Conservation (phyloP, 2,888 invertebrate genomes). For the Gandaritis pyraliata region DNA sequence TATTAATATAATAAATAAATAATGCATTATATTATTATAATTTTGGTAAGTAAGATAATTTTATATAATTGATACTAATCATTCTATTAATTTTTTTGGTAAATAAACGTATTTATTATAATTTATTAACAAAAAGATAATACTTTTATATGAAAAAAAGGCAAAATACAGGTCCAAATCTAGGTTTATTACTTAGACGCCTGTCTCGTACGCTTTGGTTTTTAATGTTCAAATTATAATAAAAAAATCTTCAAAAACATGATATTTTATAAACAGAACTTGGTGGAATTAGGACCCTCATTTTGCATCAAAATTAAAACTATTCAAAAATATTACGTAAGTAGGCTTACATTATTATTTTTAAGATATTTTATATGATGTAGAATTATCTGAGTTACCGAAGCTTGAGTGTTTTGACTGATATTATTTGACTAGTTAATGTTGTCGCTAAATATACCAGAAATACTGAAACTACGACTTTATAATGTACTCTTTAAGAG, state of each 20-base stretch:
- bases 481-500: not conserved
- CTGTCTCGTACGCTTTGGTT: no score
- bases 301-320: constrained; percentile 11
- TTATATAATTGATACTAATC: no score
- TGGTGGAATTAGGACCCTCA: not conserved
- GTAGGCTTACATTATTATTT: constrained; percentile 45
- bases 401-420: constrained; percentile 67
- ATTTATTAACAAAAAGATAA: no score
- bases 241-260: not conserved
- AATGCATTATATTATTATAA: no score
- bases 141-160: no score
- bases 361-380: constrained; percentile 40
- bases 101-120: no score
- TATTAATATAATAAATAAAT: not conserved
- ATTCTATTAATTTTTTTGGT: no score
- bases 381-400: constrained; percentile 56
- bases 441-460: constrained; percentile 16
- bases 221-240: no score
- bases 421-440: constrained; percentile 50
- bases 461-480: not conserved
- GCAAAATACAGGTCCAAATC: no score
- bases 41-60: no score
- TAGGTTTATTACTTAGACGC: no score
- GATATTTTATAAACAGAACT: not conserved
- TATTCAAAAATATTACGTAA: constrained; percentile 2